Conservation (phyloP, 2,888 invertebrate genomes). For the Coelinius sp. region DNA sequence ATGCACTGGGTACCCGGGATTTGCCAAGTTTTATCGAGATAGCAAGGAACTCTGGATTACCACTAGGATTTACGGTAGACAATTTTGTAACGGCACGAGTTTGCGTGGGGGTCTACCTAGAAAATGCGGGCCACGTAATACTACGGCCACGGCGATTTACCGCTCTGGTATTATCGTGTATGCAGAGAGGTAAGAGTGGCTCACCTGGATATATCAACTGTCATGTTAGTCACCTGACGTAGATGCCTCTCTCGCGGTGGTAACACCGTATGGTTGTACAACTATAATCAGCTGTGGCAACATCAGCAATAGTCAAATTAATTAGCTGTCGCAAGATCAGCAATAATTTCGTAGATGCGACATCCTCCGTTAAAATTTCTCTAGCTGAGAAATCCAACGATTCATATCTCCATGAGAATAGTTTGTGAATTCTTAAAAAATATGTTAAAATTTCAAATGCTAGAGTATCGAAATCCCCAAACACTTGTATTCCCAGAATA, state of each 20-base stretch:
- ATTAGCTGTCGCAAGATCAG: too few species aligned
- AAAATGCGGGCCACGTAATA: constrained; percentile 63
- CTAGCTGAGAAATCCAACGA: background rate
- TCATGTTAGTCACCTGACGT: constrained; percentile 4
- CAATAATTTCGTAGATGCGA: background rate
- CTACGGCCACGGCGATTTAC: constrained; percentile 54
- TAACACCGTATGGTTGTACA: too few species aligned
- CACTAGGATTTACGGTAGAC: constrained; percentile 38
- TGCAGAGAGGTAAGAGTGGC: constrained; percentile 21
- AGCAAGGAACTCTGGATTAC: constrained; percentile 31
- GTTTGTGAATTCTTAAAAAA: too few species aligned
- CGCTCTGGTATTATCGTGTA: constrained; percentile 49
- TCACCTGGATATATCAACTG: constrained; percentile 16
- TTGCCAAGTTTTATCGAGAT: constrained; percentile 38
- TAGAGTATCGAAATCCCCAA: too few species aligned
- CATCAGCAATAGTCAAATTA: too few species aligned
- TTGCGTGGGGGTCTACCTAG: constrained; percentile 41
- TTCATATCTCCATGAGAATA: background rate
- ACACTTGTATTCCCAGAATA: too few species aligned
- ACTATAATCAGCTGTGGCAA: too few species aligned
- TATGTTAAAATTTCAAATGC: too few species aligned
- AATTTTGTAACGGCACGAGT: constrained; percentile 36
- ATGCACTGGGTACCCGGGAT: constrained; percentile 24
- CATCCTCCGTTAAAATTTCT: background rate
- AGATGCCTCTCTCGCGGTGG: too few species aligned